Conservation (phyloP, 2,113 vertebrate species). For the Apteryx owenii region DNA sequence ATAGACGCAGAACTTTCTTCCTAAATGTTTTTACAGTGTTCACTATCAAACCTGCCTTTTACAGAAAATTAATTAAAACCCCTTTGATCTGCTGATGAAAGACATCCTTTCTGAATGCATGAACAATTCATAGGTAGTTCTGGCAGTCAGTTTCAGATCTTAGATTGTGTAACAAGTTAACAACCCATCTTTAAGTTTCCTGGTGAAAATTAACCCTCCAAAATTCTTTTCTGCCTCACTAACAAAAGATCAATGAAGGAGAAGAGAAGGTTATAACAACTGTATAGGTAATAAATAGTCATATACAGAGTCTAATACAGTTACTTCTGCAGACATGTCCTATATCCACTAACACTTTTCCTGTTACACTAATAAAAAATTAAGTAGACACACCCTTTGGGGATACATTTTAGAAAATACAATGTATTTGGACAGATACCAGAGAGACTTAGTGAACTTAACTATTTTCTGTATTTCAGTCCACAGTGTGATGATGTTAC, state of each 20-base stretch:
- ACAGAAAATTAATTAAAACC: neutral
- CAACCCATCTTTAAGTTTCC: neutral
- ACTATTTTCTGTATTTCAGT: neutral
- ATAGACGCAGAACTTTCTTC: neutral
- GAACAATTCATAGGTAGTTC: neutral
- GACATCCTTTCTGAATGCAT: neutral
- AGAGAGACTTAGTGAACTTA: neutral
- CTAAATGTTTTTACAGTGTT: neutral
- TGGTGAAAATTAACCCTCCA: neutral
- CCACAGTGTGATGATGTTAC: neutral
- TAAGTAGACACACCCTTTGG: rapidly evolving
- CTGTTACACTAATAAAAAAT: neutral
- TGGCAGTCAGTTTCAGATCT: neutral
- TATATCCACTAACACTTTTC: neutral
- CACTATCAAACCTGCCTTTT: neutral
- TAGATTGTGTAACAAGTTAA: neutral
- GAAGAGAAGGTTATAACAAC: neutral
- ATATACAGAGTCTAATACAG: neutral
- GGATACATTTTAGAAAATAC: neutral
- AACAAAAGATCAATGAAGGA: no score
- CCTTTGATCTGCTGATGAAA: neutral
- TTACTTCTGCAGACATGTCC: neutral
- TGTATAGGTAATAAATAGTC: neutral
- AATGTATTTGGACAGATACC: neutral
- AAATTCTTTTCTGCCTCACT: neutral